Conservation (phyloP, 2,888 invertebrate genomes). For the Drosophila merina region DNA sequence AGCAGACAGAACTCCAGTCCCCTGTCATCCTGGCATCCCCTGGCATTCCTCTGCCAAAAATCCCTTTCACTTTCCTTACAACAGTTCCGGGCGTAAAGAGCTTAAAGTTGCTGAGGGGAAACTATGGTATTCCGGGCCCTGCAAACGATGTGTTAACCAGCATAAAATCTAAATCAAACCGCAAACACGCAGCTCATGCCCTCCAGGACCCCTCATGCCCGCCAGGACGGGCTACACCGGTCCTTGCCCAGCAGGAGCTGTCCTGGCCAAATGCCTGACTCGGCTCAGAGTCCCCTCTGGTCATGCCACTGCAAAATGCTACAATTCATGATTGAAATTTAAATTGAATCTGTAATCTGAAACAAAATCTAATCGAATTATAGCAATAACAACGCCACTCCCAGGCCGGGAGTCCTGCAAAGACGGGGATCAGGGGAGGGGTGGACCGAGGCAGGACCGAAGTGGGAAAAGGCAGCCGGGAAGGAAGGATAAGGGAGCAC, state of each 20-base stretch:
- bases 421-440: not conserved
- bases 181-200: constrained; percentile 49
- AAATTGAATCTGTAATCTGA: constrained; percentile 77
- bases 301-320: constrained; percentile 55
- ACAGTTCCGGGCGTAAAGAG: constrained; percentile 21
- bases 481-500: not conserved
- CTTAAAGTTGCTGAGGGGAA: not conserved
- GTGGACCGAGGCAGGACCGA: not conserved
- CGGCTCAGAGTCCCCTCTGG: constrained; percentile 30
- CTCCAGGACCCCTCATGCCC: not conserved
- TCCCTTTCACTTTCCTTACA: constrained; percentile 43
- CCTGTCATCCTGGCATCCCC: not conserved
- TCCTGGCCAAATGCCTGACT: not conserved
- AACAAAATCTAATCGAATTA: constrained; percentile 76
- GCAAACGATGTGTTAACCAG: constrained; percentile 64
- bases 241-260: constrained; percentile 11
- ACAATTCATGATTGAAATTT: constrained; percentile 73
- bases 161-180: constrained; percentile 65
- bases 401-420: not conserved
- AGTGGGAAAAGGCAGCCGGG: not conserved
- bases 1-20: constrained; percentile 22
- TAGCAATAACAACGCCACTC: constrained; percentile 49
- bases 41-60: not conserved
- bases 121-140: constrained; percentile 12
- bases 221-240: not conserved